Conservation (phyloP, 2,888 invertebrate genomes). For the Ophion ventricosus region DNA sequence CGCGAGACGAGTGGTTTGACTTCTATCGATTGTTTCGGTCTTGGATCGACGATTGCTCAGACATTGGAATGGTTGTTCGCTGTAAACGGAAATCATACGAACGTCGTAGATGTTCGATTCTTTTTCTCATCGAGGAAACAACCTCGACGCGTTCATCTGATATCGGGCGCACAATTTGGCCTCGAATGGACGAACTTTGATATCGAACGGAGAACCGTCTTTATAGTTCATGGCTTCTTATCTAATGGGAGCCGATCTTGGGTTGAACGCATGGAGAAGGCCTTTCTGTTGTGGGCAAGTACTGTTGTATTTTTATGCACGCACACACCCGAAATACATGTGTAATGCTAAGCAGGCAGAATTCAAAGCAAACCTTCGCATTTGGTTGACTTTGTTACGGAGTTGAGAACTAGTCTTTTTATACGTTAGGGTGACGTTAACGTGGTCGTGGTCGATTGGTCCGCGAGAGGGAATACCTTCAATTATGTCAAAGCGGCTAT, state of each 20-base stretch:
- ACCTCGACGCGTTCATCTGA: slow-evolving; percentile 83
- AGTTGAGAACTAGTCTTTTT: background rate
- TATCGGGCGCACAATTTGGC: slow-evolving; percentile 83
- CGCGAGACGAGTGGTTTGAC: background rate
- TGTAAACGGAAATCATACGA: slow-evolving; percentile 82
- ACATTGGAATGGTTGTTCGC: slow-evolving; percentile 83
- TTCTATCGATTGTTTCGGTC: slow-evolving; percentile 85
- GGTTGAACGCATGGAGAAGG: slow-evolving; percentile 86
- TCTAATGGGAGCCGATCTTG: slow-evolving; percentile 86
- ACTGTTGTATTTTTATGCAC: background rate
- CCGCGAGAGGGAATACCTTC: slow-evolving; percentile 86
- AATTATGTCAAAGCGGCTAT: slow-evolving; percentile 87
- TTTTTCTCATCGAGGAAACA: slow-evolving; percentile 84
- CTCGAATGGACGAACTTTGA: slow-evolving; percentile 86
- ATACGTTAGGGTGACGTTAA: slow-evolving; percentile 85
- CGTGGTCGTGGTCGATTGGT: slow-evolving; percentile 88
- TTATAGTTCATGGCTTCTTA: slow-evolving; percentile 88
- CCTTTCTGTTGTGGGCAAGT: slow-evolving; percentile 85
- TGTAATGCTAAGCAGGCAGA: background rate
- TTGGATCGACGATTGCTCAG: slow-evolving; percentile 82
- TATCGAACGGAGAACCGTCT: slow-evolving; percentile 84
- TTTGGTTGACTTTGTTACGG: background rate
- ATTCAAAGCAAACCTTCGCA: background rate
- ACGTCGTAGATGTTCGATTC: slow-evolving; percentile 84
- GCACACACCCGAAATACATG: background rate